Percentiles rank a stretch among this genome's conserved stretches.
Conservation (phyloP, 2,797 vertebrate genomes). For the Simalia tracyae region DNA sequence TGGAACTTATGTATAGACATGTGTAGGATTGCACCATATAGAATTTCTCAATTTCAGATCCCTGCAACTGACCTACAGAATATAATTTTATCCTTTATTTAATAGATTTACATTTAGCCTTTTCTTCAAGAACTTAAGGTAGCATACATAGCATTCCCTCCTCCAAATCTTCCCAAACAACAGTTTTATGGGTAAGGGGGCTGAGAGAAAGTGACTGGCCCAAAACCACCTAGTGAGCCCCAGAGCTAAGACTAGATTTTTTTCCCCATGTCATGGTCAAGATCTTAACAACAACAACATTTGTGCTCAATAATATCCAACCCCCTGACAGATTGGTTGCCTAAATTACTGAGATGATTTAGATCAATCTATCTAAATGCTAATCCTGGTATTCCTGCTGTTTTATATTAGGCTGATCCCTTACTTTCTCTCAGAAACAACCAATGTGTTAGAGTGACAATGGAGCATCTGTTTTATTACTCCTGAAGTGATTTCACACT, state of each 20-base stretch:
- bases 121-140: neutral
- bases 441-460: neutral
- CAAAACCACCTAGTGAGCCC: neutral
- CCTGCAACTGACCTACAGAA: neutral
- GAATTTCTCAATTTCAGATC: neutral
- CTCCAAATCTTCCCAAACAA: neutral
- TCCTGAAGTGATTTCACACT: neutral
- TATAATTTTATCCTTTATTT: neutral
- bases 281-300: neutral
- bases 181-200: neutral
- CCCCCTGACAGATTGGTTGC: neutral
- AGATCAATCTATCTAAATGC: neutral
- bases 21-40: neutral
- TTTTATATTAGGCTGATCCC: neutral
- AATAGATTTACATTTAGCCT: neutral
- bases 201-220: neutral
- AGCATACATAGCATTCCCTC: neutral
- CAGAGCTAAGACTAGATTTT: neutral
- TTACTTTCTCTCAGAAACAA: neutral
- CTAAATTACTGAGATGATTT: neutral
- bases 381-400: neutral
- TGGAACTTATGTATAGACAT: neutral
- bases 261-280: neutral
- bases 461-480: neutral
- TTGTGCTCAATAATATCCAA: neutral